Evolutionary conservation across 2,888 invertebrate species (phyloP).

Genomic region (Chrysotoxum bicinctum): DNA sequence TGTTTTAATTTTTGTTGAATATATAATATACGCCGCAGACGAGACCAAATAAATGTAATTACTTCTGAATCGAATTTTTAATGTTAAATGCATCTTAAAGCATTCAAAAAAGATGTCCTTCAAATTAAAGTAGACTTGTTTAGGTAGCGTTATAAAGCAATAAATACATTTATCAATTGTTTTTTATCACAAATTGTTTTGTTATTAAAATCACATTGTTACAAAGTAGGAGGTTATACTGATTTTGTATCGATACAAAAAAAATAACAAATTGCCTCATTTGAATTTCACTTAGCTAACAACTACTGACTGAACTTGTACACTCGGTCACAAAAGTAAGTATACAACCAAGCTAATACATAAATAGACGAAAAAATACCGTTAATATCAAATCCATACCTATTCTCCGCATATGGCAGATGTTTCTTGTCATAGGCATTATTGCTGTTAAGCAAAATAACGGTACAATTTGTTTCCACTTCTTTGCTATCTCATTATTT

Average conservation of each 20-base stretch:
- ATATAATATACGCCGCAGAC: slow-evolving; percentile 37
- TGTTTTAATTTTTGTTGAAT: slow-evolving; percentile 25
- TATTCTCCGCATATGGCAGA: no score
- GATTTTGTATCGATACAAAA: neutral
- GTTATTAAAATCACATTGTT: neutral
- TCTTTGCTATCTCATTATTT: no score
- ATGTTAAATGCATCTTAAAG: neutral
- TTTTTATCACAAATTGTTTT: neutral
- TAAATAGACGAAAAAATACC: no score
- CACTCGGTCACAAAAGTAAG: no score
- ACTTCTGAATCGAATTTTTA: neutral
- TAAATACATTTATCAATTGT: neutral
- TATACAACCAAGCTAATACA: no score
- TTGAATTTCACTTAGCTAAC: neutral
- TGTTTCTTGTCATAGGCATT: no score
- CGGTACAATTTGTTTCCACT: no score
- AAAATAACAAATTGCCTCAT: slow-evolving; percentile 19
- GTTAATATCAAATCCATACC: no score
- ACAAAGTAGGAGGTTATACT: neutral
- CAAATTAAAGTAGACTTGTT: neutral
- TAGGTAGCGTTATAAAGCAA: neutral
- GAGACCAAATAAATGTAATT: neutral
- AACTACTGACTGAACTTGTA: slow-evolving; percentile 1
- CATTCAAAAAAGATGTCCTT: neutral
- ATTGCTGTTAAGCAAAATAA: no score